Conservation (phyloP, 2,113 vertebrate species). For the Ornithorhynchus anatinus region DNA sequence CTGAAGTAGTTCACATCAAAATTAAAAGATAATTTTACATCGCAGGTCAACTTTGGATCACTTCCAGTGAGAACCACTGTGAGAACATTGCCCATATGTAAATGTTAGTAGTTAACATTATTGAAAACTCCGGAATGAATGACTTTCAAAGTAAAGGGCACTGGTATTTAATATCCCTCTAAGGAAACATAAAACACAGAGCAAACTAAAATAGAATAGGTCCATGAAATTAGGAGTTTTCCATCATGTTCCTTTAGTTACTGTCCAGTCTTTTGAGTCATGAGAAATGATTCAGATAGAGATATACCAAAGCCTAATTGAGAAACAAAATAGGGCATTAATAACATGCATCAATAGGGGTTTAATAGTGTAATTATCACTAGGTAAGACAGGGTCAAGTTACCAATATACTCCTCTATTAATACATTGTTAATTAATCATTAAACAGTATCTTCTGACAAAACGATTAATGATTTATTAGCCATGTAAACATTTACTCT, state of each 20-base stretch:
- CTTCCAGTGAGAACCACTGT: not conserved
- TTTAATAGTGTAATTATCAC: slow-evolving; percentile 72
- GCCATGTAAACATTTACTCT: slow-evolving; percentile 55
- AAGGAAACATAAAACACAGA: slow-evolving; percentile 32
- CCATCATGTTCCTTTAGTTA: slow-evolving; percentile 61
- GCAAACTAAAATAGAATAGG: slow-evolving; percentile 21
- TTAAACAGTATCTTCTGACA: slow-evolving; percentile 76
- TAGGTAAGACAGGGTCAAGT: slow-evolving; percentile 71
- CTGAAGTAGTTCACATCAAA: not conserved
- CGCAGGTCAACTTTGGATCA: not conserved
- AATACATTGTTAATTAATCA: slow-evolving; percentile 81
- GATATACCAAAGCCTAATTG: slow-evolving; percentile 76
- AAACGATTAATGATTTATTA: slow-evolving; percentile 79
- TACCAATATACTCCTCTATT: slow-evolving; percentile 74
- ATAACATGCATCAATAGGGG: slow-evolving; percentile 68
- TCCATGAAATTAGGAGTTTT: slow-evolving; percentile 45
- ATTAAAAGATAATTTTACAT: slow-evolving; percentile 6
- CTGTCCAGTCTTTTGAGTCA: slow-evolving; percentile 64
- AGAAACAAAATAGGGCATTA: slow-evolving; percentile 76
- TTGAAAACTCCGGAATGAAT: slow-evolving; percentile 21
- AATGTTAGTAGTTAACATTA: slow-evolving; percentile 2
- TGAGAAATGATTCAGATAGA: slow-evolving; percentile 73
- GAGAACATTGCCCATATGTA: not conserved
- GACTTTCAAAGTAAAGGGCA: slow-evolving; percentile 15
- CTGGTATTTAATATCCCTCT: slow-evolving; percentile 2